A percentile compares a stretch with the other conserved stretches of the same genome.
Evolutionary conservation across 2,888 invertebrate genomes (phyloP).

Genomic region (Argyresthia goedartella): DNA sequence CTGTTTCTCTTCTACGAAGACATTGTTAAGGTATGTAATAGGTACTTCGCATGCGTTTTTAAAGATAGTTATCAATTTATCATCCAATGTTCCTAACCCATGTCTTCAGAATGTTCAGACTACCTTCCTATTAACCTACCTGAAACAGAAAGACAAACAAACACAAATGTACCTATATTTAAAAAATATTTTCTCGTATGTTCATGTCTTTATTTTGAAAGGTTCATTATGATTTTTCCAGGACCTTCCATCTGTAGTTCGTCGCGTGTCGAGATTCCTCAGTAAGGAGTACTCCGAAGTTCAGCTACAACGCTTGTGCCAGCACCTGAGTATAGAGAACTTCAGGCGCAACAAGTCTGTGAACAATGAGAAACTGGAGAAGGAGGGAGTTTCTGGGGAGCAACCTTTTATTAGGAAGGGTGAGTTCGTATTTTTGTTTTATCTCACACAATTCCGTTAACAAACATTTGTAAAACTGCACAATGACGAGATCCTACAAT

Average conservation of each 20-base stretch:
- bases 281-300: conserved; percentile 54
- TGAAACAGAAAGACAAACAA: too few relatives aligned
- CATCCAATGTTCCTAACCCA: too few relatives aligned
- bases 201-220: too few relatives aligned
- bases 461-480: too few relatives aligned
- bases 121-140: too few relatives aligned
- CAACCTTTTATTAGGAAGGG: conserved; percentile 72
- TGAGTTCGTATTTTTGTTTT: conserved; percentile 20
- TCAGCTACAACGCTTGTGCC: conserved; percentile 64
- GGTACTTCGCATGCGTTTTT: too few relatives aligned
- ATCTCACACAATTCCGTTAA: too few relatives aligned
- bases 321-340: conserved; percentile 79
- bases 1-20: conserved; percentile 87
- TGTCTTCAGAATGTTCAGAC: too few relatives aligned
- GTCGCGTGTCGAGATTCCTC: conserved; percentile 67
- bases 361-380: conserved; percentile 67
- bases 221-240: conserved; percentile 15
- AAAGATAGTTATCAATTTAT: too few relatives aligned
- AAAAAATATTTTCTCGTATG: too few relatives aligned
- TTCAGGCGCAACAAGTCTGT: conserved; percentile 82
- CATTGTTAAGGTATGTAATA: conserved; percentile 70
- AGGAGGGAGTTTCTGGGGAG: conserved; percentile 63
- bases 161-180: too few relatives aligned
- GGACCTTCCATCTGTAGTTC: conserved; percentile 61
- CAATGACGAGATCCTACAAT: too few relatives aligned